These are phyloP conservation scores for Simalia tracyae DNA, from an alignment of 2,797 vertebrate species.

Conservation along the genomic window DNA sequence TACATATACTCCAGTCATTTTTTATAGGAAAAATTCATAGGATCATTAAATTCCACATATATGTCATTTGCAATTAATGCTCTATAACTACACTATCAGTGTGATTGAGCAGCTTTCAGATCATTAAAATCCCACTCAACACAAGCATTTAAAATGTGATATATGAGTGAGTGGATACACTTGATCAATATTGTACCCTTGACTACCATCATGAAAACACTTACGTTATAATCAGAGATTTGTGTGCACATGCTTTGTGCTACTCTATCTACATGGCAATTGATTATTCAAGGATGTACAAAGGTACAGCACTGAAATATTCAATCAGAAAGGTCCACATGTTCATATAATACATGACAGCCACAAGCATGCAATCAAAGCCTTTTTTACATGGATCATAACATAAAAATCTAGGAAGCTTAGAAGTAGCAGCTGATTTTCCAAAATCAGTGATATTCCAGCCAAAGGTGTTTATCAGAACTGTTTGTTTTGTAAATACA, in stretches of 20 bases:
- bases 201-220: not conserved
- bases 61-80: not conserved
- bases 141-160: not conserved
- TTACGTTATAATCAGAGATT: not conserved
- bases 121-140: not conserved
- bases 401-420: not conserved
- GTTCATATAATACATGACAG: not conserved
- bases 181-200: not conserved
- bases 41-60: not conserved
- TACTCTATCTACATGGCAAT: not conserved
- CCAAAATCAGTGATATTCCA: constrained; percentile 7
- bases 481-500: too few species aligned
- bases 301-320: not conserved
- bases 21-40: not conserved
- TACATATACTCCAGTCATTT: not conserved
- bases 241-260: not conserved
- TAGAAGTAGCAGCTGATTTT: not conserved
- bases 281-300: not conserved
- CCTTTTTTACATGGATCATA: not conserved
- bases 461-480: not conserved
- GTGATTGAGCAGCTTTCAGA: not conserved
- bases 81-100: not conserved
- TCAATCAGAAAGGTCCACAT: not conserved
- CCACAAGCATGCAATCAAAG: not conserved
- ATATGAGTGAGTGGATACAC: not conserved